Evolutionary conservation across 1,140 invertebrate species (phyloP).

Genomic region (Hormaphis cornu): DNA sequence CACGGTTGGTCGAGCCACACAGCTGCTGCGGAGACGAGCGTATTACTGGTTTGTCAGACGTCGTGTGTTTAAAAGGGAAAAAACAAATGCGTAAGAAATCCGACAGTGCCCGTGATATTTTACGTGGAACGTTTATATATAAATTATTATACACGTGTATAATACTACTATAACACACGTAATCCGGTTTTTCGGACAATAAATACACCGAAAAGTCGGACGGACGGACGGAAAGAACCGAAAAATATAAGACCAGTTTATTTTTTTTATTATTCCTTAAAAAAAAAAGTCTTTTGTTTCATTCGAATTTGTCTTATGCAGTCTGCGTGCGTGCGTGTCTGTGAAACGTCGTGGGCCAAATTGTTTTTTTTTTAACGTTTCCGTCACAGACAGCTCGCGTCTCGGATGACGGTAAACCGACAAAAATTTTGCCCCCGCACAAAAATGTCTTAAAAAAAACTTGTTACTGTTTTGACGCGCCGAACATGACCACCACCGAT

Average conservation of each 20-base stretch:
- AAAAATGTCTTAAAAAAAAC: not conserved
- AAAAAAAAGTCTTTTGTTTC: constrained; percentile 16
- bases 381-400: not conserved
- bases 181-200: constrained; percentile 31
- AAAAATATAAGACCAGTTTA: constrained; percentile 19
- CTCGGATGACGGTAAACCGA: constrained; percentile 15
- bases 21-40: too few species aligned
- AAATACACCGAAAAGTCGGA: constrained; percentile 15
- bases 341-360: not conserved
- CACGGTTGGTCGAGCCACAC: not conserved
- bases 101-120: not conserved
- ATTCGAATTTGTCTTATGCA: constrained; percentile 2
- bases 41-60: not conserved
- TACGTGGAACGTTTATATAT: not conserved
- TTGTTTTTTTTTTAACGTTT: not conserved
- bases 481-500: too few species aligned
- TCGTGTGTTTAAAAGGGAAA: not conserved
- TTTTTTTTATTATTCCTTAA: not conserved
- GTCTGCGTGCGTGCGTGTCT: not conserved
- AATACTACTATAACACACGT: too few species aligned
- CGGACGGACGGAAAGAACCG: not conserved
- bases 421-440: constrained; percentile 13
- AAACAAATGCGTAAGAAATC: not conserved
- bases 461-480: constrained; percentile 25
- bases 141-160: not conserved